Evolutionary conservation across 2,113 vertebrate species (phyloP).

Genomic region (Caloenas nicobarica): DNA sequence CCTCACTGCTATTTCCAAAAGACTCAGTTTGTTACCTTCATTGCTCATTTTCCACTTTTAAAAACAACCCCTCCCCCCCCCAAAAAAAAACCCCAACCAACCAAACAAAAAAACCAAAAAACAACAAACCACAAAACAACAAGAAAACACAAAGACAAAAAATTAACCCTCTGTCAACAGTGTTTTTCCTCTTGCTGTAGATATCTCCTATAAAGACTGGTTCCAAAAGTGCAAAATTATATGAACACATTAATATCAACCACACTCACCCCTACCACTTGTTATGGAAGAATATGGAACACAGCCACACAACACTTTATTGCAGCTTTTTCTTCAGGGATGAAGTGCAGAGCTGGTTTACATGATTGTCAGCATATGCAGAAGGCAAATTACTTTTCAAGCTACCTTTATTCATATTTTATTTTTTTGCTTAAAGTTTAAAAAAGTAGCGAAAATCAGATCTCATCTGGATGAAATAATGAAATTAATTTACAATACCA

Average conservation of each 20-base stretch:
- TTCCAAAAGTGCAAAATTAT: background rate
- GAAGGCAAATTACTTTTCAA: background rate
- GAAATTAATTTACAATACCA: background rate
- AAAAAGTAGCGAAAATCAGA: background rate
- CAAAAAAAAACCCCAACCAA: background rate
- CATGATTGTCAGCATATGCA: background rate
- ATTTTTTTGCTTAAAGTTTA: background rate
- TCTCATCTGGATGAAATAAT: background rate
- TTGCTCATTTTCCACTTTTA: background rate
- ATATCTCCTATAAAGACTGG: background rate
- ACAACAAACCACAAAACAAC: too few relatives aligned
- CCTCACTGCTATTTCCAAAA: background rate
- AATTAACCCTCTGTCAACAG: accelerated
- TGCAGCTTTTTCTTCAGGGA: too few relatives aligned
- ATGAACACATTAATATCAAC: accelerated
- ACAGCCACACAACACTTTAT: accelerated
- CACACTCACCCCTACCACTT: background rate
- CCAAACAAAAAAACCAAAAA: too few relatives aligned
- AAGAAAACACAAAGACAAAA: background rate
- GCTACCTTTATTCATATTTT: background rate
- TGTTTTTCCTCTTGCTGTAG: background rate
- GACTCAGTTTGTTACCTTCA: background rate
- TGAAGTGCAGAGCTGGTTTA: background rate
- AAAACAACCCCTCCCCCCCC: too few relatives aligned
- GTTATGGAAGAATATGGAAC: background rate